Conservation (phyloP, 2,888 invertebrate species). For the Eupithecia subumbrata region DNA sequence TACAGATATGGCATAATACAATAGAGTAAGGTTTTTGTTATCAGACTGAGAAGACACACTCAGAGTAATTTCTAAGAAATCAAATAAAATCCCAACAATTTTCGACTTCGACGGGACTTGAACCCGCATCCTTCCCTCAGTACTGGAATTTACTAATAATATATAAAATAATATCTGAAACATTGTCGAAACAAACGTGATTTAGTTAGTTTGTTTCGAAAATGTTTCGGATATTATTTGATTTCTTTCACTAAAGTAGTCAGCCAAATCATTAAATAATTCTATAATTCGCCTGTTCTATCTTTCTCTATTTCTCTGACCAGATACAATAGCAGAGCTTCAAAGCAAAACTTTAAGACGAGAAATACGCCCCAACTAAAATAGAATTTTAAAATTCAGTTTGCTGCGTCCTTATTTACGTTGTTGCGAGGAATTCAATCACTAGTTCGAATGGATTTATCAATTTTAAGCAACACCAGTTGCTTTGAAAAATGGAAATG, state of each 20-base stretch:
- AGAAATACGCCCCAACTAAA: constrained; percentile 41
- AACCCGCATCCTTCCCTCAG: no score
- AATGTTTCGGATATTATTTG: no score
- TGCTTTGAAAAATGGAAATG: not conserved
- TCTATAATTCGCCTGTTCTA: constrained; percentile 10
- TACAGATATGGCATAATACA: no score
- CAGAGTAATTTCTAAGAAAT: no score
- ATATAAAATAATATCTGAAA: no score
- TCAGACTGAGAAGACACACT: no score
- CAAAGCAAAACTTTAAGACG: constrained; percentile 35
- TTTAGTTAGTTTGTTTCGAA: no score
- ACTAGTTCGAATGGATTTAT: constrained; percentile 33
- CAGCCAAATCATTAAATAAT: not conserved
- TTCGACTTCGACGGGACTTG: no score
- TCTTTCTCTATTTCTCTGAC: constrained; percentile 14
- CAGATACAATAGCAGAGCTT: constrained; percentile 35
- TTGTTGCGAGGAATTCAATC: constrained; percentile 40
- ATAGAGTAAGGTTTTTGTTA: no score
- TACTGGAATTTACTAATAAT: no score
- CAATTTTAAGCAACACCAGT: constrained; percentile 19
- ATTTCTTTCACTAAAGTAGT: not conserved
- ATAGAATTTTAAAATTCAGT: constrained; percentile 44
- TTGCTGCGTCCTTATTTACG: constrained; percentile 37
- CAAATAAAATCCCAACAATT: no score
- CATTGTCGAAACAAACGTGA: no score